Conservation (phyloP, 2,797 vertebrate species). For the Neopelma chrysocephalum region DNA sequence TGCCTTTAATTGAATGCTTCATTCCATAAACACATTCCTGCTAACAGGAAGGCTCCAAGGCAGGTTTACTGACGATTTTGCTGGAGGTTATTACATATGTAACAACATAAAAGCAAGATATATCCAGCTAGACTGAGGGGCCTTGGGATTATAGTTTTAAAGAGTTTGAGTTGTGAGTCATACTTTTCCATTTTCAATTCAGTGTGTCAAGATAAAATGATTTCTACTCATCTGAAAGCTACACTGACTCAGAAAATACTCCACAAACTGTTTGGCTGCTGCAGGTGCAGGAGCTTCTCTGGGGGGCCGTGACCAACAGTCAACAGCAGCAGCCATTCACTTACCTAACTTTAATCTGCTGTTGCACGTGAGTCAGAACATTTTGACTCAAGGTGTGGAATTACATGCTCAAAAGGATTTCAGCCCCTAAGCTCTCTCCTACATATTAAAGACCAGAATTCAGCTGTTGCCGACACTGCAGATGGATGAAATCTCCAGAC, state of each 20-base stretch:
- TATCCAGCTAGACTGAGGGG: not conserved
- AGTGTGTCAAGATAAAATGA: not conserved
- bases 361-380: not conserved
- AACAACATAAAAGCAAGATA: not conserved
- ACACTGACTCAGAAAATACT: not conserved
- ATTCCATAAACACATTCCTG: slow-evolving; percentile 8
- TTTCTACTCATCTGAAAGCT: not conserved
- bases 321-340: not conserved
- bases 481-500: not conserved
- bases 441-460: not conserved
- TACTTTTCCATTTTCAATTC: slow-evolving; percentile 11
- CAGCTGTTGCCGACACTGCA: not conserved
- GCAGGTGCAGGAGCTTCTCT: not conserved
- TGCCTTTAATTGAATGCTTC: not conserved
- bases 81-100: not conserved
- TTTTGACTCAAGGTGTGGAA: not conserved
- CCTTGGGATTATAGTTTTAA: not conserved
- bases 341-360: not conserved
- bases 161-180: not conserved
- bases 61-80: not conserved
- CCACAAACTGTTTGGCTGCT: not conserved
- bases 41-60: not conserved
- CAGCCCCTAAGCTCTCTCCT: not conserved
- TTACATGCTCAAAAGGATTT: not conserved
- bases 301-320: not conserved